A percentile compares a stretch with the other conserved stretches of the same genome.
Conservation (phyloP, 2,113 vertebrate species). For the Varanus salvator region DNA sequence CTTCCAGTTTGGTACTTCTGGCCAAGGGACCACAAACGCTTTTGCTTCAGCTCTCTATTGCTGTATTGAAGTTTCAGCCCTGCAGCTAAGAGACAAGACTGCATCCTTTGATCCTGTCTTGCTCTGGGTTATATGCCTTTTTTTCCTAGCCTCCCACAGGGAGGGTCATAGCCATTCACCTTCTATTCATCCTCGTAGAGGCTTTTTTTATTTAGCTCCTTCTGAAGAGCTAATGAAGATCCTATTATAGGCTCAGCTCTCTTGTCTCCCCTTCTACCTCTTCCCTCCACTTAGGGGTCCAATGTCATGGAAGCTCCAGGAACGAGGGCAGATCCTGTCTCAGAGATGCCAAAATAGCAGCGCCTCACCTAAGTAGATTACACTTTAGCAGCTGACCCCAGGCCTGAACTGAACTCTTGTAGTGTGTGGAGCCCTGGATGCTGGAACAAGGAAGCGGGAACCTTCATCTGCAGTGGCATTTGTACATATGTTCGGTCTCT, state of each 20-base stretch:
- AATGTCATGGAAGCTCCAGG: not conserved
- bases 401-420: not conserved
- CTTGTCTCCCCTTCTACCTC: not conserved
- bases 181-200: not conserved
- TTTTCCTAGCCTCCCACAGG: not conserved
- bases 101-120: not conserved
- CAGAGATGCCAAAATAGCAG: conserved; percentile 16
- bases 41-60: not conserved
- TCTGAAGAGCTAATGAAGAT: conserved; percentile 6
- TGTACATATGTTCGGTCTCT: too few relatives aligned
- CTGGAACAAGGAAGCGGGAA: not conserved
- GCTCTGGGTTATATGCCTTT: not conserved
- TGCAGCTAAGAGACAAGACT: not conserved
- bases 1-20: not conserved
- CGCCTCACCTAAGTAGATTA: not conserved
- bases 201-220: not conserved
- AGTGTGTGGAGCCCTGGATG: not conserved
- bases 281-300: not conserved
- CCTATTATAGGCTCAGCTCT: not conserved
- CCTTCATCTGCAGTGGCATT: not conserved
- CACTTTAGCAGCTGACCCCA: conserved; percentile 5
- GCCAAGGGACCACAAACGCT: not conserved
- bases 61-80: not conserved
- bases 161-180: not conserved
- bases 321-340: not conserved